Percentiles rank a stretch among this genome's conserved stretches.
Evolutionary conservation across 2,113 vertebrate species (phyloP).

Genomic region (Vicugna pacos): DNA sequence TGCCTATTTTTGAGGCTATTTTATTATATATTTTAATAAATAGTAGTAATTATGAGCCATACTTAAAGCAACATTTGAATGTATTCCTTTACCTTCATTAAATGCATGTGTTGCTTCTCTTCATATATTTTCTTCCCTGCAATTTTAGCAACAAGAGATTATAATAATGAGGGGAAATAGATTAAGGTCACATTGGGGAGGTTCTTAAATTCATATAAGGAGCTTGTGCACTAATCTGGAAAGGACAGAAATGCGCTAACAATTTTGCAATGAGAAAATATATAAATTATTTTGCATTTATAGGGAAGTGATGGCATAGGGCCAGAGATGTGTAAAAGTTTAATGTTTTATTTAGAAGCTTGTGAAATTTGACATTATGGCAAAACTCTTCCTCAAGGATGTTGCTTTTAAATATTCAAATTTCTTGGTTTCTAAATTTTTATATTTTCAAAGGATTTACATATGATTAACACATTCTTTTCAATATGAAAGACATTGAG

Average conservation of each 20-base stretch:
- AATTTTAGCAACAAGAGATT: background rate
- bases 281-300: background rate
- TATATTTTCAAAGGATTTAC: background rate
- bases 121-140: background rate
- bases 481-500: background rate
- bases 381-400: background rate
- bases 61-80: background rate
- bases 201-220: background rate
- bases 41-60: background rate
- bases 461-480: constrained; percentile 25
- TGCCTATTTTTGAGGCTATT: background rate
- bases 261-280: background rate
- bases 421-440: background rate
- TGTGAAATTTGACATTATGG: background rate
- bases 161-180: background rate
- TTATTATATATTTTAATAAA: background rate
- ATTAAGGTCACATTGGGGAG: background rate
- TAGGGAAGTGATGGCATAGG: background rate
- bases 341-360: background rate
- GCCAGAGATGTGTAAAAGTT: background rate
- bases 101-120: background rate
- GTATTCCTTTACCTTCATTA: background rate
- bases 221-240: background rate
- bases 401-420: background rate
- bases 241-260: background rate